A percentile compares a stretch with the other conserved stretches of the same genome.
phyloP scores from a whole-genome alignment of 92 coral and sea anemone species.

The Phenganax stokvisi region DNA sequence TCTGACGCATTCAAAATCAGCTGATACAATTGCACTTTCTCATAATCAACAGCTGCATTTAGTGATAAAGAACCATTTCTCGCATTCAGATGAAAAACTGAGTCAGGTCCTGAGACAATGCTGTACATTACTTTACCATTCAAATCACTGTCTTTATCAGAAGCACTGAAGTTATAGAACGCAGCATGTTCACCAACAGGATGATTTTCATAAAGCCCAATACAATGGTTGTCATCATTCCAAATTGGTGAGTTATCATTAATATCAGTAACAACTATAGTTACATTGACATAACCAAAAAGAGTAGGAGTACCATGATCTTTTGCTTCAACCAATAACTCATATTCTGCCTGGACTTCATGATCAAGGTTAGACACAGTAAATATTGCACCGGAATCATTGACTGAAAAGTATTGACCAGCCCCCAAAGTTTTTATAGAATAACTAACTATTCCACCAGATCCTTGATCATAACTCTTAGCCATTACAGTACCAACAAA shows the following conservation, averaged over 20 bases:
- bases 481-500: conserved; percentile 78
- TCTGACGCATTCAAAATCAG: conserved; percentile 68
- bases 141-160: conserved; percentile 66
- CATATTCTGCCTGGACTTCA: conserved; percentile 54
- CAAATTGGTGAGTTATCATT: conserved; percentile 87
- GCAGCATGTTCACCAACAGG: conserved; percentile 43
- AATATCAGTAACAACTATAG: conserved; percentile 63
- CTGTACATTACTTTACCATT: conserved; percentile 71
- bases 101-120: conserved; percentile 59
- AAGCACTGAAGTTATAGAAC: conserved; percentile 64
- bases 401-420: conserved; percentile 53
- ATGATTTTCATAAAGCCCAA: conserved; percentile 65
- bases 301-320: conserved; percentile 85
- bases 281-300: conserved; percentile 71
- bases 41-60: conserved; percentile 56
- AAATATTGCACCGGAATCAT: conserved; percentile 70
- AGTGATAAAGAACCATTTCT: conserved; percentile 66
- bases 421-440: conserved; percentile 51
- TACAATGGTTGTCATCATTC: conserved; percentile 47
- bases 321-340: conserved; percentile 63
- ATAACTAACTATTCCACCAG: conserved; percentile 78
- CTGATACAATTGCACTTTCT: conserved; percentile 49
- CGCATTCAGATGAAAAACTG: conserved; percentile 55
- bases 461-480: conserved; percentile 79
- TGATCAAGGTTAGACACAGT: conserved; percentile 56